A percentile compares a stretch with the other conserved stretches of the same genome.
phyloP scores from a whole-genome alignment of 2,797 vertebrate species.

The Smutsia gigantea region DNA sequence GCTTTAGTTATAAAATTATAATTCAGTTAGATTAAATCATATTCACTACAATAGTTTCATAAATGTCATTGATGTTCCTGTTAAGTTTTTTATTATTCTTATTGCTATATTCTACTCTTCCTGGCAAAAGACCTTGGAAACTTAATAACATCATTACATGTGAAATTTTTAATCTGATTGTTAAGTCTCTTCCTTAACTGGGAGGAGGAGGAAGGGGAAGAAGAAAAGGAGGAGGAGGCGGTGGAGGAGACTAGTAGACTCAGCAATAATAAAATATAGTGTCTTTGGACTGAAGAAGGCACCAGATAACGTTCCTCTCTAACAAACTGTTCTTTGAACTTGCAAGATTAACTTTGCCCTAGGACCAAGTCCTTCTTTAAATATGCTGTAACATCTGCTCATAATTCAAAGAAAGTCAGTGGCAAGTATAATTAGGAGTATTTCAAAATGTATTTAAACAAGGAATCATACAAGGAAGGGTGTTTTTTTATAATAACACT shows the following conservation, averaged over 20 bases:
- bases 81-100: not conserved
- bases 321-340: constrained; percentile 37
- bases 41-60: not conserved
- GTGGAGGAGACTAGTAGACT: not conserved
- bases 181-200: not conserved
- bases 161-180: constrained; percentile 30
- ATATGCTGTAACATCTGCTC: not conserved
- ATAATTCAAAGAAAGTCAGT: not conserved
- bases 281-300: not conserved
- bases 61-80: not conserved
- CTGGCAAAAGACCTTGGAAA: not conserved
- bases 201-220: not conserved
- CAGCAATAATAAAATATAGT: not conserved
- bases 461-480: not conserved
- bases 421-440: not conserved
- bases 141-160: not conserved
- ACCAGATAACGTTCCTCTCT: not conserved
- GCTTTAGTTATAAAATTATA: not conserved
- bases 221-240: not conserved
- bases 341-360: constrained; percentile 39
- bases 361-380: not conserved
- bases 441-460: constrained; percentile 19
- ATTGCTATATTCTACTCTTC: not conserved
- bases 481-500: not conserved
- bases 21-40: not conserved